Conservation (phyloP, 2,888 invertebrate genomes). For the Oligia latruncula region DNA sequence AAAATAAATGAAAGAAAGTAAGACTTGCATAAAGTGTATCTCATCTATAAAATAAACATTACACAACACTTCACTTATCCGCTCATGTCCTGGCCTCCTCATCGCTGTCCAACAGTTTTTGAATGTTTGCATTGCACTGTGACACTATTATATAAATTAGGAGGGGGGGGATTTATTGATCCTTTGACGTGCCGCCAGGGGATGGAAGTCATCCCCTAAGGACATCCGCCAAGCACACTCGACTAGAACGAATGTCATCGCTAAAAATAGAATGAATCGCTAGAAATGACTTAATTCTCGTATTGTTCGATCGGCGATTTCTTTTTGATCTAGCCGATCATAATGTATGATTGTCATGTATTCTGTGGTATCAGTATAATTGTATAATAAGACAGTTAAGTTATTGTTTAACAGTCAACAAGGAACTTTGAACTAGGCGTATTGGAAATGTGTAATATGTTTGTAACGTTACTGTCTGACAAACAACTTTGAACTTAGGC, state of each 20-base stretch:
- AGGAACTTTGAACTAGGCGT: slow-evolving; percentile 21
- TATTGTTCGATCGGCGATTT: slow-evolving; percentile 20
- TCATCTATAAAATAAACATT: background rate
- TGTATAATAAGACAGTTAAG: slow-evolving; percentile 15
- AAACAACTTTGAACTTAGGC: slow-evolving; percentile 17
- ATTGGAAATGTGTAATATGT: slow-evolving; percentile 18
- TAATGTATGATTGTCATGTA: slow-evolving; percentile 38
- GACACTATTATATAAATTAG: slow-evolving; percentile 79
- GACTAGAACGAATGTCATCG: slow-evolving; percentile 38
- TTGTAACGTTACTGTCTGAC: slow-evolving; percentile 3
- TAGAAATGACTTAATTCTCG: slow-evolving; percentile 30
- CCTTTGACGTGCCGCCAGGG: slow-evolving; percentile 67
- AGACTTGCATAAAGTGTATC: background rate
- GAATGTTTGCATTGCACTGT: slow-evolving; percentile 81
- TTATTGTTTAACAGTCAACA: slow-evolving; percentile 29
- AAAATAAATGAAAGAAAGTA: background rate
- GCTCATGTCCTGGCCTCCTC: slow-evolving; percentile 63
- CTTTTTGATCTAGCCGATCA: slow-evolving; percentile 32
- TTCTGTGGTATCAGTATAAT: slow-evolving; percentile 28
- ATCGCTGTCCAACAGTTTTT: slow-evolving; percentile 77
- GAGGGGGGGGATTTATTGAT: slow-evolving; percentile 77
- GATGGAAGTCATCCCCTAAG: slow-evolving; percentile 53
- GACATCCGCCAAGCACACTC: slow-evolving; percentile 47
- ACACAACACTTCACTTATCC: background rate
- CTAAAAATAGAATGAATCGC: slow-evolving; percentile 63